Conservation (phyloP, 1,140 invertebrate genomes). For the Thaumetopoea pityocampa region DNA sequence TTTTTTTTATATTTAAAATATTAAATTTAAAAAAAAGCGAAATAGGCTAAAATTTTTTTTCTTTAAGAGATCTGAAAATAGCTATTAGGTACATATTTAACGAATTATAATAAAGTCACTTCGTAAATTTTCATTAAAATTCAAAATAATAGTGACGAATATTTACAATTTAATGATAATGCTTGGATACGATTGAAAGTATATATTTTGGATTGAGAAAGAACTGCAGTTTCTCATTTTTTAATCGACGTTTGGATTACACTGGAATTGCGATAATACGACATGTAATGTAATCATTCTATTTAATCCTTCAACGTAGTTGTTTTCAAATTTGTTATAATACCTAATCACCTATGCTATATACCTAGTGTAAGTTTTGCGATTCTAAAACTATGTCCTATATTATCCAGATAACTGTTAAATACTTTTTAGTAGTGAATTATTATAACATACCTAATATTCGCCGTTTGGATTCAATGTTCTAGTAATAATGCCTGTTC, state of each 20-base stretch:
- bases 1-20: slow-evolving; percentile 4
- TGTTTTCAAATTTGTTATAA: slow-evolving; percentile 30
- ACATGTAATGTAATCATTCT: slow-evolving; percentile 22
- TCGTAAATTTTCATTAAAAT: slow-evolving; percentile 36
- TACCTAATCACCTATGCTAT: slow-evolving; percentile 28
- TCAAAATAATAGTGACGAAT: slow-evolving; percentile 35
- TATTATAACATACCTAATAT: slow-evolving; percentile 25
- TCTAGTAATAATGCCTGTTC: slow-evolving; percentile 17
- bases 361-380: slow-evolving; percentile 48
- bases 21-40: slow-evolving; percentile 22
- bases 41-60: slow-evolving; percentile 36
- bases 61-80: slow-evolving; percentile 37
- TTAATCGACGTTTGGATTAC: slow-evolving; percentile 6
- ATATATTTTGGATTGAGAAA: slow-evolving; percentile 11
- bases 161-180: slow-evolving; percentile 27
- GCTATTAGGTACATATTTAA: slow-evolving; percentile 29
- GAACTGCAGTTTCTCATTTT: slow-evolving; percentile 7
- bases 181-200: slow-evolving; percentile 14
- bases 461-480: slow-evolving; percentile 25
- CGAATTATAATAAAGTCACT: slow-evolving; percentile 43
- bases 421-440: slow-evolving; percentile 22
- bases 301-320: slow-evolving; percentile 36
- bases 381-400: slow-evolving; percentile 49
- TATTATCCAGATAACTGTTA: slow-evolving; percentile 29
- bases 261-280: slow-evolving; percentile 5